phyloP scores from a whole-genome alignment of 2,113 vertebrate genomes.

The Rhinoderma darwinii region DNA sequence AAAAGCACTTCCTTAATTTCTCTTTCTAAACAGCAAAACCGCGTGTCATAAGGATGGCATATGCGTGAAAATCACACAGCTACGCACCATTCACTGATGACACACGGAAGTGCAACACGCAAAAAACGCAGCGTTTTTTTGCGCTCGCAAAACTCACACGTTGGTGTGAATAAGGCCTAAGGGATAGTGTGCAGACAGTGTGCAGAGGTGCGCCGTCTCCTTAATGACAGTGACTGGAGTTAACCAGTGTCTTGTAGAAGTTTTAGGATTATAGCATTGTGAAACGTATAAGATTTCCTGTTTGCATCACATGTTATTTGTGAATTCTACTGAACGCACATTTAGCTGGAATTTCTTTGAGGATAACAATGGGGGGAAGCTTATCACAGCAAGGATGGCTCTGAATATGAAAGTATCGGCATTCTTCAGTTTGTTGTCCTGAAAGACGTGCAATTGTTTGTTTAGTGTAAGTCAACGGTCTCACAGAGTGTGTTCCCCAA shows the following conservation, averaged over 20 bases:
- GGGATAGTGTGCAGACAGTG: background rate
- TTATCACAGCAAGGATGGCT: slow-evolving; percentile 30
- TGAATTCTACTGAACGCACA: background rate
- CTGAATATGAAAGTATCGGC: slow-evolving; percentile 24
- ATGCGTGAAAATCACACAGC: too few species aligned
- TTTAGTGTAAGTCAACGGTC: background rate
- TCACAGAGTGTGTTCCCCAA: slow-evolving; percentile 8
- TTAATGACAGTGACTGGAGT: background rate
- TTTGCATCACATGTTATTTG: slow-evolving; percentile 19
- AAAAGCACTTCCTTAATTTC: too few species aligned
- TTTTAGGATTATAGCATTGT: background rate
- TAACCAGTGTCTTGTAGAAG: background rate
- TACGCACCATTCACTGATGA: too few species aligned
- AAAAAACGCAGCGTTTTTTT: too few species aligned
- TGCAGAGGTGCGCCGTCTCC: background rate
- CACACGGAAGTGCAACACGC: too few species aligned
- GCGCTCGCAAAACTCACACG: too few species aligned
- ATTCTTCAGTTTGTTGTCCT: slow-evolving; percentile 29
- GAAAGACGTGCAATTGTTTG: slow-evolving; percentile 30
- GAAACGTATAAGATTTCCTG: slow-evolving; percentile 2
- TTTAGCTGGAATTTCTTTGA: slow-evolving; percentile 16
- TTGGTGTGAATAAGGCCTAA: too few species aligned
- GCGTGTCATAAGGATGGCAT: too few species aligned
- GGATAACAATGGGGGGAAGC: slow-evolving; percentile 45
- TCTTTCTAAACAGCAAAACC: too few species aligned